Conservation (phyloP, 2,797 vertebrate genomes). For the Cirrhinus mrigala region DNA sequence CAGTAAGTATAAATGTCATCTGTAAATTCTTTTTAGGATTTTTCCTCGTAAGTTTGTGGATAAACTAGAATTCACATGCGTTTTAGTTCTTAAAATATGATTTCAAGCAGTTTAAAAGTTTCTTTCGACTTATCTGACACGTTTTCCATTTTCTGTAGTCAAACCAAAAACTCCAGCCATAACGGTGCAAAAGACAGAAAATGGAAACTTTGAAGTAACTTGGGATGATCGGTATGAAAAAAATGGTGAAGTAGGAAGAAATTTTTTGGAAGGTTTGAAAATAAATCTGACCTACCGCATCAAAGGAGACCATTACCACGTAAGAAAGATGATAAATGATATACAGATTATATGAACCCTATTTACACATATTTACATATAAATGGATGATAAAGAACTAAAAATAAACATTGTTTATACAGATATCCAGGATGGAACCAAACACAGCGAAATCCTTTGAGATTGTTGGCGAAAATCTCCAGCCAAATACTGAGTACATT, state of each 20-base stretch:
- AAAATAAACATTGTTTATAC: background rate
- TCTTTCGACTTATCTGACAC: background rate
- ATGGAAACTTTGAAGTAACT: constrained; percentile 48
- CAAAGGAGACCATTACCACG: constrained; percentile 39
- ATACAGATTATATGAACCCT: background rate
- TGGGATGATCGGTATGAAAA: constrained; percentile 53
- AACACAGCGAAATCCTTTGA: background rate
- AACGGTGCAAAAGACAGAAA: constrained; percentile 30
- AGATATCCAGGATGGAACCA: rapidly evolving
- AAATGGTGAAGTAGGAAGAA: rapidly evolving
- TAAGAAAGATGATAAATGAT: constrained; percentile 34
- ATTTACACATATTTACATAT: background rate
- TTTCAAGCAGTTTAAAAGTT: background rate
- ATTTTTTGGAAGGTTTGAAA: rapidly evolving
- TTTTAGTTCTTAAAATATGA: background rate
- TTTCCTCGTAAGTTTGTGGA: background rate
- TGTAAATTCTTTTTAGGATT: background rate
- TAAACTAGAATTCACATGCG: background rate
- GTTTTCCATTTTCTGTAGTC: constrained; percentile 56
- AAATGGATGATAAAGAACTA: background rate
- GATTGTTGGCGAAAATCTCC: constrained; percentile 49
- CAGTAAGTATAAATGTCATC: constrained; percentile 54
- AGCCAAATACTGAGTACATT: constrained; percentile 52
- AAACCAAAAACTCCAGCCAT: constrained; percentile 63
- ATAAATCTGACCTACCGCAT: constrained; percentile 55